phyloP scores from a whole-genome alignment of 2,888 invertebrate genomes.

The Lymantria dispar region DNA sequence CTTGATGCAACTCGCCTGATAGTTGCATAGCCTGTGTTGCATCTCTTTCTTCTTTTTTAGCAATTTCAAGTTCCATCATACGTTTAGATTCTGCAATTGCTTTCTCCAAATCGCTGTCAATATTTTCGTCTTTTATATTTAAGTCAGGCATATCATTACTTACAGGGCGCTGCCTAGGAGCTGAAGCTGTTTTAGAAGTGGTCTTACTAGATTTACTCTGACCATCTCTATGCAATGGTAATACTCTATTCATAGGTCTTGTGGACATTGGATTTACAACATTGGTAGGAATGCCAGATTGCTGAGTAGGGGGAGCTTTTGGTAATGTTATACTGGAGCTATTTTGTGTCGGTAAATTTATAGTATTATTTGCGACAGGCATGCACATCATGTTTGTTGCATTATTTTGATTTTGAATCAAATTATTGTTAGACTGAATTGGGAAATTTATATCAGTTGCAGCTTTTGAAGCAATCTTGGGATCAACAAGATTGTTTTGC shows the following conservation, averaged over 20 bases:
- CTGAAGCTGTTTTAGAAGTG: slow-evolving; percentile 51
- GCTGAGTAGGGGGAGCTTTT: slow-evolving; percentile 83
- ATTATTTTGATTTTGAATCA: slow-evolving; percentile 63
- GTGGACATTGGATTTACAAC: slow-evolving; percentile 86
- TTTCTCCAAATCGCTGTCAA: slow-evolving; percentile 77
- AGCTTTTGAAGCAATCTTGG: slow-evolving; percentile 73
- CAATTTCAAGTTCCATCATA: slow-evolving; percentile 73
- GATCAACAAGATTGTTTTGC: slow-evolving; percentile 76
- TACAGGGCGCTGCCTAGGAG: slow-evolving; percentile 59
- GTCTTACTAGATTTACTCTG: slow-evolving; percentile 75
- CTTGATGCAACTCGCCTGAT: slow-evolving; percentile 59
- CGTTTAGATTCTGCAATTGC: slow-evolving; percentile 77
- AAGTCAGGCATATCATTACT: slow-evolving; percentile 79
- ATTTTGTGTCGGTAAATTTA: slow-evolving; percentile 74
- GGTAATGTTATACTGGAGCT: slow-evolving; percentile 83
- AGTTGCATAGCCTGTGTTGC: slow-evolving; percentile 62
- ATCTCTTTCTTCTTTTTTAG: slow-evolving; percentile 69
- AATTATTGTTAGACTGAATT: slow-evolving; percentile 57
- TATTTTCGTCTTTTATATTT: slow-evolving; percentile 76
- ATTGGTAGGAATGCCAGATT: slow-evolving; percentile 85
- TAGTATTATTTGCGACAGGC: slow-evolving; percentile 71
- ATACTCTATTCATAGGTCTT: slow-evolving; percentile 89
- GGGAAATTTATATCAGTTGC: slow-evolving; percentile 70
- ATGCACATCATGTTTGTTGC: slow-evolving; percentile 70
- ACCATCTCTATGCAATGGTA: slow-evolving; percentile 88